Evolutionary conservation across 2,797 vertebrate species (phyloP), one percentile per base, ranked within the genome.

Genomic region (Carduelis carduelis): DNA sequence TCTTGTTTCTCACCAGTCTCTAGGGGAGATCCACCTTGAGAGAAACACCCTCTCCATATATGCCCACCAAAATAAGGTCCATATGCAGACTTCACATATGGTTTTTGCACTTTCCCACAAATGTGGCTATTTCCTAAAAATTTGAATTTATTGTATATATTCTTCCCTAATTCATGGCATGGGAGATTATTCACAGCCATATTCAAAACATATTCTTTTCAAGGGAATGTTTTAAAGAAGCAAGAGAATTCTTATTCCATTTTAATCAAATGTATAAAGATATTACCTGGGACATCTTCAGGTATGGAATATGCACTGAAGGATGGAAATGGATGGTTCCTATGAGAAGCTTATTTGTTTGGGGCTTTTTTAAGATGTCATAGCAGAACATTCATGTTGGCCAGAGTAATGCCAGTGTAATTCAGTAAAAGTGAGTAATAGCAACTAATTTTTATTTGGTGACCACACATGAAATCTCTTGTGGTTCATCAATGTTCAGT

Each of bases 281-380:
- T 41, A 41, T 20, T 39, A 8, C 24, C 46, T 77, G 47, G 22
- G 24, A 66, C 3, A 22, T 44, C 24, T 74, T 81, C 39, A 59
- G 9, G 16, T 55, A 55, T 66, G 35, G 19, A 66, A 69, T 0
- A 0, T 27, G 49, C 16, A 27, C 32, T 55, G 4, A 71, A 17
- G 23, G 12, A 46, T 41, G 24, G 9, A 75, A 76, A 59, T 2
- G 0, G 26, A 83, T 43, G 22, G 2, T 26, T 90, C 63, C 57
- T 63, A 24, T 46, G 13, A 59, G 15, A 70, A 74, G 5, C 2
- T 77, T 3, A 30, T 70, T 21, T 32, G 3, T 12, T 49, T 76
- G 8, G 9, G 0, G 0, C 4, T 32, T 85, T 61, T 78, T 59
- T n/a, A 23, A 27, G 4, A 19, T 44, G n/a, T 52, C 19, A 13